Conservation (phyloP, 2,888 invertebrate species). For the Drosophila picticornis region DNA sequence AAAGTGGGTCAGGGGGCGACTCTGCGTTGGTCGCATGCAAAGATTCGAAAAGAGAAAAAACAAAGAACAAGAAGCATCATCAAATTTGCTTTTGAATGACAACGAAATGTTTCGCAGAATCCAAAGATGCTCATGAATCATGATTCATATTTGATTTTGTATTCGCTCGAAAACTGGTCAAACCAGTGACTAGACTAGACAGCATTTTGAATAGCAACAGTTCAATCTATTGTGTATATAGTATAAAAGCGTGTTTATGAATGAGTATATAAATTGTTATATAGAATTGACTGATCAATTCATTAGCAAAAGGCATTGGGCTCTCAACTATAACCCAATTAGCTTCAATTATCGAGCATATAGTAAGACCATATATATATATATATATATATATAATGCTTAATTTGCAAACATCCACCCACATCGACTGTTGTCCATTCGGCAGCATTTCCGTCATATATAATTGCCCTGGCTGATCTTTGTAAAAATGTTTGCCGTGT, state of each 20-base stretch:
- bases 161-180: conserved; percentile 51
- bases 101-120: conserved; percentile 47
- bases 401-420: background rate
- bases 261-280: background rate
- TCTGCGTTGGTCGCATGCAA: conserved; percentile 30
- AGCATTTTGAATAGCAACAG: conserved; percentile 5
- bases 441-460: conserved; percentile 50
- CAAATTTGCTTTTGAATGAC: conserved; percentile 36
- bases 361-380: conserved; percentile 4
- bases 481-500: conserved; percentile 40
- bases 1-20: conserved; percentile 68
- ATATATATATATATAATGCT: background rate
- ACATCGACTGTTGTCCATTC: conserved; percentile 18
- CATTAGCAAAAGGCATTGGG: conserved; percentile 54
- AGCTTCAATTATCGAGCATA: conserved; percentile 67
- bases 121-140: conserved; percentile 43
- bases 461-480: conserved; percentile 43
- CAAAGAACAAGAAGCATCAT: conserved; percentile 16
- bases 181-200: conserved; percentile 39
- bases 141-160: background rate
- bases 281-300: conserved; percentile 31
- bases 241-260: background rate
- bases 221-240: conserved; percentile 1
- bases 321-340: conserved; percentile 71
- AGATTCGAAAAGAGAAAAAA: conserved; percentile 22